phyloP scores from a whole-genome alignment of 2,797 vertebrate species.

The Sebastes taczanowskii region DNA sequence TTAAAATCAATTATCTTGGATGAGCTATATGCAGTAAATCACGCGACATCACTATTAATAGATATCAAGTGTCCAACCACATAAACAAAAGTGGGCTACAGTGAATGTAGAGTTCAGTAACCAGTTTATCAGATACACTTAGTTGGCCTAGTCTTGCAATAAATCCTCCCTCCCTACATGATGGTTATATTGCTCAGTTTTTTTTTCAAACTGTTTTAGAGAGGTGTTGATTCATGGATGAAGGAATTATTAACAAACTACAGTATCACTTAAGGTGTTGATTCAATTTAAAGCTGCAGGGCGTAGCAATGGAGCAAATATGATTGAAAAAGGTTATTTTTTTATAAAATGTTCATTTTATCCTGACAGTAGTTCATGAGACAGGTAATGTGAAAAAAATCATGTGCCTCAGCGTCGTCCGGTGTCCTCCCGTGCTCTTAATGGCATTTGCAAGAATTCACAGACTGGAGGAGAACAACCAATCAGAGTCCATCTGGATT shows the following conservation, averaged over 20 bases:
- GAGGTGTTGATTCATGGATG: neutral
- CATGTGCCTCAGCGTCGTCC: too few species aligned
- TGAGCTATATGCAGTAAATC: neutral
- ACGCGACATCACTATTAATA: neutral
- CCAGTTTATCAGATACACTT: neutral
- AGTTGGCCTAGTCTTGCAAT: neutral
- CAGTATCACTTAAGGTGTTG: neutral
- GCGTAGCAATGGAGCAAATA: too few species aligned
- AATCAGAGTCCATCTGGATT: too few species aligned
- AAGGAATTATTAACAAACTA: neutral
- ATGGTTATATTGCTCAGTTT: too few species aligned
- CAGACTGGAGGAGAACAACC: too few species aligned
- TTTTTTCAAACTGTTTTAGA: neutral
- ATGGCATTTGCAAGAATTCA: too few species aligned
- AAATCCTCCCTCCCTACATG: too few species aligned
- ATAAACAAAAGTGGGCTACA: neutral
- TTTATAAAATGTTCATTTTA: too few species aligned
- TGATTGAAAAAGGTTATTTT: too few species aligned
- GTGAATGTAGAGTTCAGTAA: neutral
- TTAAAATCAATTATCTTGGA: neutral
- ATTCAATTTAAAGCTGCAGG: neutral
- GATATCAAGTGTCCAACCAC: neutral
- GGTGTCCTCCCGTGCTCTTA: too few species aligned
- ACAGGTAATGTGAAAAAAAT: too few species aligned
- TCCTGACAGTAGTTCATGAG: too few species aligned